Percentiles rank a stretch among this genome's conserved stretches.
These are phyloP conservation scores for Drosophila paramelanica DNA, from an alignment of 2,888 invertebrate genomes.

Conservation along the genomic window DNA sequence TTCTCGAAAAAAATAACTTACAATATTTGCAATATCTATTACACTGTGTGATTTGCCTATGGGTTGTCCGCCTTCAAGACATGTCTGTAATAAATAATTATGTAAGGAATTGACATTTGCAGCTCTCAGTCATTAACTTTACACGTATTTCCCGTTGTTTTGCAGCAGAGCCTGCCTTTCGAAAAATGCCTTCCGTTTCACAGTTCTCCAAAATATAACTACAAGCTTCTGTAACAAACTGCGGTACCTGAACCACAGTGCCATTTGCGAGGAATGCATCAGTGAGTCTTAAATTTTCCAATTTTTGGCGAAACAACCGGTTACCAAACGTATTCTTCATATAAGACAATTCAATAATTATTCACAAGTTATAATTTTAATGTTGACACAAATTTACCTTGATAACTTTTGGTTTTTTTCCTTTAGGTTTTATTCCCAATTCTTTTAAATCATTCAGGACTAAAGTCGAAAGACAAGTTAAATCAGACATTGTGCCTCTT, in stretches of 20 bases:
- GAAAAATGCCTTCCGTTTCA: slow-evolving; percentile 93
- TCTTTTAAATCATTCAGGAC: slow-evolving; percentile 8
- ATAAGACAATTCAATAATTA: not conserved
- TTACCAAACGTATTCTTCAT: slow-evolving; percentile 1
- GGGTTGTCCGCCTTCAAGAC: slow-evolving; percentile 10
- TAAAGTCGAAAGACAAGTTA: slow-evolving; percentile 10
- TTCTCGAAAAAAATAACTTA: slow-evolving; percentile 94
- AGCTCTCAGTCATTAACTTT: not conserved
- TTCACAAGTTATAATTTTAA: not conserved
- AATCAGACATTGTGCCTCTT: not conserved
- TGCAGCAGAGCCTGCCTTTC: slow-evolving; percentile 90
- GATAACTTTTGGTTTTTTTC: slow-evolving; percentile 4
- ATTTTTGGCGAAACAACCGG: slow-evolving; percentile 6
- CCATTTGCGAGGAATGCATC: slow-evolving; percentile 89
- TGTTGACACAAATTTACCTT: not conserved
- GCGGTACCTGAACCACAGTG: slow-evolving; percentile 89
- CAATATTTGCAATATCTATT: slow-evolving; percentile 93
- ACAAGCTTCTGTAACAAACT: slow-evolving; percentile 90
- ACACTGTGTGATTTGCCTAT: slow-evolving; percentile 88
- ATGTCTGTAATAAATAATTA: slow-evolving; percentile 2
- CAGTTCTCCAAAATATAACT: slow-evolving; percentile 89
- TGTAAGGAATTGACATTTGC: not conserved
- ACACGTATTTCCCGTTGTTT: slow-evolving; percentile 11
- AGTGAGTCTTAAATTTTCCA: slow-evolving; percentile 85
- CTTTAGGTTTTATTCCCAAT: slow-evolving; percentile 8